Conservation (phyloP, 1,140 invertebrate species). For the Cyclargus thomasi region DNA sequence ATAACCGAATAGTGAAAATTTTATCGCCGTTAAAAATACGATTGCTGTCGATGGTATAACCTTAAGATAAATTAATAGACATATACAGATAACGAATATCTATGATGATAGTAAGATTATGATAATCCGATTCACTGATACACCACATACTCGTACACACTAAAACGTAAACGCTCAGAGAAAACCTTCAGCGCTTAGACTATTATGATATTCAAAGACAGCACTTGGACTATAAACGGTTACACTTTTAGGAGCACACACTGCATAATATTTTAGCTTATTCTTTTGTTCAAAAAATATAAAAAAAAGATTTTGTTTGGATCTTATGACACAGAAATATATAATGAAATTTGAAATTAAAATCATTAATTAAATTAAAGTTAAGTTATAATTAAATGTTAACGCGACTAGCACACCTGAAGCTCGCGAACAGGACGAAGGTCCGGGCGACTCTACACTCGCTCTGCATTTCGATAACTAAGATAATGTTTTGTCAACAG, state of each 20-base stretch:
- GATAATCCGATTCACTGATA: not conserved
- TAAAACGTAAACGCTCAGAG: not conserved
- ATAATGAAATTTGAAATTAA: too few relatives aligned
- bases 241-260: not conserved
- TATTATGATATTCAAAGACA: too few relatives aligned
- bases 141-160: too few relatives aligned
- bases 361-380: too few relatives aligned
- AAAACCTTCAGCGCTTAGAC: not conserved
- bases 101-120: too few relatives aligned
- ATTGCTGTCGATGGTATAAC: not conserved
- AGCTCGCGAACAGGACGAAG: conserved; percentile 41
- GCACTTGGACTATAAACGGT: not conserved
- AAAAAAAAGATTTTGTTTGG: too few relatives aligned
- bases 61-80: not conserved
- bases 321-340: too few relatives aligned
- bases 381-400: too few relatives aligned
- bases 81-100: not conserved
- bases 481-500: conserved; percentile 41
- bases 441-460: conserved; percentile 56
- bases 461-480: conserved; percentile 65
- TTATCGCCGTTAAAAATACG: not conserved
- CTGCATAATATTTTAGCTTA: too few relatives aligned
- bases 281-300: too few relatives aligned
- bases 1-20: not conserved
- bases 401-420: conserved; percentile 37